phyloP scores from a whole-genome alignment of 2,113 vertebrate species.

The Callaeas wilsoni region DNA sequence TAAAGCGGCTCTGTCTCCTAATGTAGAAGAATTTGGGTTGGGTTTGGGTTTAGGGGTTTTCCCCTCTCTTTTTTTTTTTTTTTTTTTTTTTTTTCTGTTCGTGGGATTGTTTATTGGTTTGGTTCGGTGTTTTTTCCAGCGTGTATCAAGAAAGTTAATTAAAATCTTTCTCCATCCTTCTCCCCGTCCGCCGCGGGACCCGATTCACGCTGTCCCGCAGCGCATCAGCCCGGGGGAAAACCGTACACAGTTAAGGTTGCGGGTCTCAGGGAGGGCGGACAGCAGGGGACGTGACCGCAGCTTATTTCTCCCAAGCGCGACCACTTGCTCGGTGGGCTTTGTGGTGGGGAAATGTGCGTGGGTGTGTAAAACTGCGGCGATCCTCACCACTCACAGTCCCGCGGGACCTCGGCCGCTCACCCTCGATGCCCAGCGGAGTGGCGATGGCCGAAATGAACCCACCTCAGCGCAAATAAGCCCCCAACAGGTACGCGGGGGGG shows the following conservation, averaged over 20 bases:
- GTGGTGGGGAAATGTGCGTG: not conserved
- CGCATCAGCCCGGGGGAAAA: not conserved
- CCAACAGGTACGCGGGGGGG: not conserved
- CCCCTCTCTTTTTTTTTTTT: too few relatives aligned
- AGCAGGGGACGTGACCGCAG: not conserved
- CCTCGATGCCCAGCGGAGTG: not conserved
- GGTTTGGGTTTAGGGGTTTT: too few relatives aligned
- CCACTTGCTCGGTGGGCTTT: not conserved
- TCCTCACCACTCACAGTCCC: not conserved
- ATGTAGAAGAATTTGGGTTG: not conserved
- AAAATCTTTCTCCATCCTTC: not conserved
- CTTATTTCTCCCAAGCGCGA: not conserved
- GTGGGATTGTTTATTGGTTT: not conserved
- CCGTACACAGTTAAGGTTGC: not conserved
- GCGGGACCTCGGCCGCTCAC: not conserved
- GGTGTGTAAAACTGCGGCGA: not conserved
- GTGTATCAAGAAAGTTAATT: not conserved
- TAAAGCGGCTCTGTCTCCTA: not conserved
- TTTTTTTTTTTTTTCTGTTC: not conserved
- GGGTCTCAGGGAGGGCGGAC: too few relatives aligned
- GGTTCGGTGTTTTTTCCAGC: not conserved
- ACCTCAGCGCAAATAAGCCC: not conserved
- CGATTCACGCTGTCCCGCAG: not conserved
- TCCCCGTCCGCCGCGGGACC: accelerated
- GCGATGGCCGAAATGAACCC: not conserved